These are phyloP conservation scores for Barnardius zonarius DNA, from an alignment of 2,113 vertebrate species.

Conservation along the genomic window DNA sequence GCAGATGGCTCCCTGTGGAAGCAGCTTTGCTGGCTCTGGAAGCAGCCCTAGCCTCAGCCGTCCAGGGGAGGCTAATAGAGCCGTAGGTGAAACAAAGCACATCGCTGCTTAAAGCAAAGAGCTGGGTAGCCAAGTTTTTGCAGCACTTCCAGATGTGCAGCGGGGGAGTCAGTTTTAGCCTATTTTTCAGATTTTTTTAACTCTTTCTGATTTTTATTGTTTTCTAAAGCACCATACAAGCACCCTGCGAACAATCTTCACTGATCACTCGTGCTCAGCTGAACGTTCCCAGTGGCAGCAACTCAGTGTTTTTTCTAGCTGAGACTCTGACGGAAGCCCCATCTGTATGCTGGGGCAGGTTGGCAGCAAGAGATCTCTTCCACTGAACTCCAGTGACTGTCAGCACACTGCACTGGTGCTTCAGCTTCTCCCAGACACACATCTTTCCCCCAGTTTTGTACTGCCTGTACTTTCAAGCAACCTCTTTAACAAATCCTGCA, in stretches of 20 bases:
- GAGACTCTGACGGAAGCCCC: background rate
- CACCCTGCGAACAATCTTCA: background rate
- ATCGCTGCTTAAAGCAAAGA: background rate
- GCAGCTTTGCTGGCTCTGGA: background rate
- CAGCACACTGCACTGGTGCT: background rate
- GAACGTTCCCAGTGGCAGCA: background rate
- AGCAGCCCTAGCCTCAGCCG: background rate
- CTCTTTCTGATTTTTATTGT: background rate
- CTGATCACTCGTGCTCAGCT: background rate
- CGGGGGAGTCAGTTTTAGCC: background rate
- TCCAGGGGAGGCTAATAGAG: background rate
- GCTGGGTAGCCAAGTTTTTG: background rate
- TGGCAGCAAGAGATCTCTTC: background rate
- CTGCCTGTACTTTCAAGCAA: background rate
- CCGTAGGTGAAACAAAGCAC: background rate
- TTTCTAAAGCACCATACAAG: background rate
- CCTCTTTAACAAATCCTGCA: background rate
- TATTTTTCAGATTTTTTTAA: background rate
- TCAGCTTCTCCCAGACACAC: background rate
- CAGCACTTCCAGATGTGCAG: conserved; percentile 47
- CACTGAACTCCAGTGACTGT: background rate
- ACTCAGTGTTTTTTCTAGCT: background rate
- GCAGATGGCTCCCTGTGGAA: background rate
- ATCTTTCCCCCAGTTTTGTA: background rate
- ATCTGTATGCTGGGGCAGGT: background rate